A percentile compares a stretch with the other conserved stretches of the same genome.
Conservation (phyloP, 2,888 invertebrate species). For the Mellilla xanthometata region DNA sequence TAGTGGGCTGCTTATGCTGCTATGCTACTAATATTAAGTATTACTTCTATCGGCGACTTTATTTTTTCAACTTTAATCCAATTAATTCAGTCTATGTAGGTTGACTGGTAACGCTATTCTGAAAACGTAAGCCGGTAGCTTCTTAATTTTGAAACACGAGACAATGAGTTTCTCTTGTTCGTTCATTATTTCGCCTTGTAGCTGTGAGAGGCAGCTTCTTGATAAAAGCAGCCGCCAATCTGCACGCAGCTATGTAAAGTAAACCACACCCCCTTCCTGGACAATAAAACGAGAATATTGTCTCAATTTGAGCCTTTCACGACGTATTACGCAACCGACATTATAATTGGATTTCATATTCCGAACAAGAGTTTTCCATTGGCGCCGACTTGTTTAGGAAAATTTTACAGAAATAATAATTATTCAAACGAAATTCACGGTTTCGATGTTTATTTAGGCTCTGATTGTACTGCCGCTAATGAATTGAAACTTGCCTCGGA, state of each 20-base stretch:
- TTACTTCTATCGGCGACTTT: too few relatives aligned
- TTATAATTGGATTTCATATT: constrained; percentile 32
- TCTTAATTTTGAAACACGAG: neutral
- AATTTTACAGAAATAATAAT: constrained; percentile 62
- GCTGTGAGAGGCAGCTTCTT: constrained; percentile 3
- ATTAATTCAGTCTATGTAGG: too few relatives aligned
- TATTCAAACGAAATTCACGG: constrained; percentile 58
- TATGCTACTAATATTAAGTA: too few relatives aligned
- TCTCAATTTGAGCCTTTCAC: constrained; percentile 24
- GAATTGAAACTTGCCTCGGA: constrained; percentile 27
- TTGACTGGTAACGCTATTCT: too few relatives aligned
- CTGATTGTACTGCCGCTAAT: constrained; percentile 56
- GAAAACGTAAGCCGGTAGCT: too few relatives aligned
- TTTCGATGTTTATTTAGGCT: constrained; percentile 62
- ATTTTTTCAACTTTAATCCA: too few relatives aligned
- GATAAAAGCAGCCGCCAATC: constrained; percentile 10
- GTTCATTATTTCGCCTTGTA: neutral
- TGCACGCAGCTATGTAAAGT: constrained; percentile 1
- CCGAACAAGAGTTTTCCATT: constrained; percentile 32
- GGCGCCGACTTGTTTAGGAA: constrained; percentile 47
- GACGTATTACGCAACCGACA: constrained; percentile 17
- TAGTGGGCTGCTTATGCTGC: too few relatives aligned
- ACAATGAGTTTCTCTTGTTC: neutral
- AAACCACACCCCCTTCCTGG: constrained; percentile 9
- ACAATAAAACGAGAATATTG: constrained; percentile 24